Evolutionary conservation across 2,888 invertebrate species (phyloP).

Genomic region (Athrips mouffetella): DNA sequence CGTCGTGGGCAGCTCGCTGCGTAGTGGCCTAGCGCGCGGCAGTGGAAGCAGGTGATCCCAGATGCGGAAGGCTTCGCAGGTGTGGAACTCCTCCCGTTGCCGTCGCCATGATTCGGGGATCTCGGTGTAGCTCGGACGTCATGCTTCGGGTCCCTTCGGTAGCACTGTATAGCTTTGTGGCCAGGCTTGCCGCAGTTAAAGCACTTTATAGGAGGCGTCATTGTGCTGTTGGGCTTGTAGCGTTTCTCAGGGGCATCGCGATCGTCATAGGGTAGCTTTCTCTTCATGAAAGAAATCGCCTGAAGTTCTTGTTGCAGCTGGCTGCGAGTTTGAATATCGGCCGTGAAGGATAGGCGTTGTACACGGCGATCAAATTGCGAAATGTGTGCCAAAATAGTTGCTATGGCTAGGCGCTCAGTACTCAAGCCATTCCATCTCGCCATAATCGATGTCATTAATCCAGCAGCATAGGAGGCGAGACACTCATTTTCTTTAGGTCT

Average conservation of each 20-base stretch:
- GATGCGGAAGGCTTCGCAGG: not conserved
- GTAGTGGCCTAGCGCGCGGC: not conserved
- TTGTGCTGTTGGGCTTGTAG: no score
- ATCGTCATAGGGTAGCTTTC: not conserved
- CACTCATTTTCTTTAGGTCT: constrained; percentile 3
- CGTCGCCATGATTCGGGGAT: not conserved
- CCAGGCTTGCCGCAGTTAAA: no score
- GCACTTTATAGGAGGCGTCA: no score
- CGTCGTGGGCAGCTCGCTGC: not conserved
- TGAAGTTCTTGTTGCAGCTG: constrained; percentile 1
- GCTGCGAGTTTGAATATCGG: not conserved
- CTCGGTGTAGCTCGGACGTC: not conserved
- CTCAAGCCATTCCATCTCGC: not conserved
- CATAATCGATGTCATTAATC: not conserved
- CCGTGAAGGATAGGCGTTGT: not conserved
- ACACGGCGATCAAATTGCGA: not conserved
- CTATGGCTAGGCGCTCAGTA: not conserved
- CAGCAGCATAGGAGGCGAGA: not conserved
- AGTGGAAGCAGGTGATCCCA: not conserved
- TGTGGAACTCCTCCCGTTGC: not conserved
- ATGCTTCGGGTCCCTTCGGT: no score
- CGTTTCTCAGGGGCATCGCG: not conserved
- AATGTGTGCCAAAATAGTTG: not conserved
- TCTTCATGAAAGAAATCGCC: not conserved
- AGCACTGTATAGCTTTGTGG: no score